phyloP scores from a whole-genome alignment of 2,797 vertebrate species.

The Pseudochirops cupreus region DNA sequence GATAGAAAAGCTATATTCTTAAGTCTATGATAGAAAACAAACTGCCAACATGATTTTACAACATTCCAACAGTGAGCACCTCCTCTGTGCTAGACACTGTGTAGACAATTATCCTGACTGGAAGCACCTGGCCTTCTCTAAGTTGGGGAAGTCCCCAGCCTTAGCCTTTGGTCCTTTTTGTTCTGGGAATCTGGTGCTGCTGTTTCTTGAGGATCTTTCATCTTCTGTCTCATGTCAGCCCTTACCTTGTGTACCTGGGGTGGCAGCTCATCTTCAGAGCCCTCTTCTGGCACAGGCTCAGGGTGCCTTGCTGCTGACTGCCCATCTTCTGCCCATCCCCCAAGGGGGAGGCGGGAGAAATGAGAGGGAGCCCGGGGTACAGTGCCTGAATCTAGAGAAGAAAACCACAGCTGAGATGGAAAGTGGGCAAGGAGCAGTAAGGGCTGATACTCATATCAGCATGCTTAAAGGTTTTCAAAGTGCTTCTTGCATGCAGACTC shows the following conservation, averaged over 20 bases:
- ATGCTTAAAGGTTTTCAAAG: background rate
- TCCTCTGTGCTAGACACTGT: too few species aligned
- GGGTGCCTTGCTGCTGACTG: constrained; percentile 89
- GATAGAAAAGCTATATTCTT: constrained; percentile 30
- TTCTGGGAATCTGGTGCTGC: background rate
- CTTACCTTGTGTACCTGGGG: constrained; percentile 95
- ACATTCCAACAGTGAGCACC: too few species aligned
- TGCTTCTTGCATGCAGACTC: background rate
- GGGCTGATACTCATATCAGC: background rate
- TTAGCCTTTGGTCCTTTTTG: constrained; percentile 1
- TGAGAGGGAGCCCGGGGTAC: constrained; percentile 88
- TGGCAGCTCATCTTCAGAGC: constrained; percentile 95
- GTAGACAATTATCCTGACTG: background rate
- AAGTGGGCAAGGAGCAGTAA: background rate
- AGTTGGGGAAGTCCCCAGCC: background rate
- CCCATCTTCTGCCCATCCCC: constrained; percentile 95
- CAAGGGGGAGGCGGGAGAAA: constrained; percentile 93
- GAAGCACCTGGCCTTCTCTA: background rate
- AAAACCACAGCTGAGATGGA: background rate
- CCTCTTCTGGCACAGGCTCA: constrained; percentile 94
- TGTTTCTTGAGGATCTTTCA: too few species aligned
- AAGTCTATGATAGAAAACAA: constrained; percentile 10
- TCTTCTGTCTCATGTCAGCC: background rate
- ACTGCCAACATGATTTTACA: background rate
- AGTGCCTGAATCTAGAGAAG: constrained; percentile 85